Base-by-base conservation (phyloP, 35 echinoderm and acorn worm genomes). In the Heliocidaris erythrogramma region DNA sequence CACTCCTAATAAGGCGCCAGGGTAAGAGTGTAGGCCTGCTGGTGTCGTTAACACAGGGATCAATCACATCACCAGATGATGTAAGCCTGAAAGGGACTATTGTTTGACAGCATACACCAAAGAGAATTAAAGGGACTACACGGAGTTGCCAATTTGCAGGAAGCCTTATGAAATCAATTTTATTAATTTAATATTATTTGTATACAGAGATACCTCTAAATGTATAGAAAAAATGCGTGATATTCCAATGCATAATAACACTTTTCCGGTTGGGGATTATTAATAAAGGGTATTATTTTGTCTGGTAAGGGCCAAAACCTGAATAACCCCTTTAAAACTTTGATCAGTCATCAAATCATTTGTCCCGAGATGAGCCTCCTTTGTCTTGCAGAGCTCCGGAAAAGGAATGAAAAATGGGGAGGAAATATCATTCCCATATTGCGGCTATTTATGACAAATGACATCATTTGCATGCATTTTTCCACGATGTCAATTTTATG, bases 401-500 rank as follows among this genome's bases (percentile, higher is more conserved):
- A n/a, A 24, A 7, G 27, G 21, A 78, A 27, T 7, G 7, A 78
- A 29, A 78, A 21, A 27, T 17, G 18, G 65, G 7, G 65, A n/a
- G 65, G 65, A 78, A 78, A 78, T 78, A 78, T 78, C 18, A 32
- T 89, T n/a, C 87, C 9, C 12, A 89, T 89, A 89, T 89, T 89
- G 32, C 87, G 30, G 47, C 87, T 89, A 89, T 89, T 89, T 89
- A 32, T 47, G 31, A 89, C 87, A 89, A 89, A 89, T 89, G 87
- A 89, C 87, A 89, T 89, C 87, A 42, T 89, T 89, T 89, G 87
- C 47, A 24, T 32, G 31, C 47, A 32, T 32, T 89, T 89, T 89
- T 89, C 87, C 87, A 89, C 24, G 87, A 89, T 89, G 31, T 89
- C 87, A 89, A 42, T 35, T 89, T 89, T 47, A 48, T 48, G 31